Base-by-base conservation (phyloP, 2,888 invertebrate species). In the Heteromurus nitidus region DNA sequence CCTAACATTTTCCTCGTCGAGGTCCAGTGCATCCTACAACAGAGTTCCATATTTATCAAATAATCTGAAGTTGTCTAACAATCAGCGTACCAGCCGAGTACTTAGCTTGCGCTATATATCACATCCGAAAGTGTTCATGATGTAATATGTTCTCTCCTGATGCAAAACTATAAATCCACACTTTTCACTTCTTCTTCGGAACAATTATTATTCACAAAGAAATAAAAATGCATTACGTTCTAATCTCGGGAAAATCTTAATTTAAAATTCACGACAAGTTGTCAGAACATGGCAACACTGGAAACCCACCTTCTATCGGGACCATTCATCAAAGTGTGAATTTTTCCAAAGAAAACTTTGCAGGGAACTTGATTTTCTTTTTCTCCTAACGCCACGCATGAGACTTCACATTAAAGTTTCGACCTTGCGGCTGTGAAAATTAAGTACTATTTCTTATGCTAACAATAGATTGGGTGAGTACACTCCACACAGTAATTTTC, bases 241-340 rank as follows among this genome's bases (percentile, higher is more conserved):
- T 55, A 3, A 9, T 79, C 79, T 53, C 24, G 55, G 67, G 53
- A 67, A 65, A 80, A 58, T 73, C 73, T 80, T 67, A 72, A 73
- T 80, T 80, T 80, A 67, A 80, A 80, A 80, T 80, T 80, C 80
- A 80, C 73, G 73, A 80, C 80, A 80, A 80, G 80, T 68, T 80
- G 80, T 74, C 64, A 36, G 70, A 65, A 70, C 53, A 70, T 60
- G 55, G n/a, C n/a, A n/a, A n/a, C 47, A 47, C 3, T 7, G 18
- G 11, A 50, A 70, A 31, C 22, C 58, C n/a, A n/a, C n/a, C n/a
- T 16, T 60, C 28, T 7, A 53, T 68, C 31, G n/a, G 47, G 42
- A 42, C 28, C 42, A 76, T 68, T 22, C 60, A 68, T 76, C 76
- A 76, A 65, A 60, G 55, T 55, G n/a, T n/a, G n/a, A n/a, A 47